phyloP scores from a whole-genome alignment of 2,113 vertebrate species.

The Falcunculus frontatus region DNA sequence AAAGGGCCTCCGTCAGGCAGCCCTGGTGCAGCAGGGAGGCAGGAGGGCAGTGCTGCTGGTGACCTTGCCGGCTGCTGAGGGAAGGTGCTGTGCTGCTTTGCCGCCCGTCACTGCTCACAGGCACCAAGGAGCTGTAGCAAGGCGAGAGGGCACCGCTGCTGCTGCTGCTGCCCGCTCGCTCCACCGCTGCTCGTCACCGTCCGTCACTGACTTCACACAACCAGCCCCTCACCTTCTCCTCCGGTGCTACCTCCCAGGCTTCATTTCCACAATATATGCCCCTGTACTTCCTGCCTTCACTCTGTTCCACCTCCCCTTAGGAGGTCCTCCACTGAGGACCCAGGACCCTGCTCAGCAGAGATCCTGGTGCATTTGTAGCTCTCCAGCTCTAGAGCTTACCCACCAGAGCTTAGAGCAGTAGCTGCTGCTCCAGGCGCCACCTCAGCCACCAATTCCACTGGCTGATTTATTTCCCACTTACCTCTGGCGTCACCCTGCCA shows the following conservation, averaged over 20 bases:
- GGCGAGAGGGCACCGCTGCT: not conserved
- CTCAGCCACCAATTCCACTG: not conserved
- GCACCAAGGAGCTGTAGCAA: not conserved
- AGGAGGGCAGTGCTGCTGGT: not conserved
- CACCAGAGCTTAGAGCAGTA: not conserved
- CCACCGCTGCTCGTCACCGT: not conserved
- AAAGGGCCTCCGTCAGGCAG: not conserved
- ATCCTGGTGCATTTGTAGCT: not conserved
- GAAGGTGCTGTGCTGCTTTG: not conserved
- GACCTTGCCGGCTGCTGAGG: not conserved
- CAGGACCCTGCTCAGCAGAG: not conserved
- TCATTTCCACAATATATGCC: not conserved
- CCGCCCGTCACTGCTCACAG: not conserved
- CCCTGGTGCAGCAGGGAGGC: not conserved
- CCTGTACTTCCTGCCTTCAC: not conserved
- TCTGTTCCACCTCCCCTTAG: not conserved
- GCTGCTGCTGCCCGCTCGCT: not conserved
- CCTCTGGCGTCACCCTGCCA: not conserved
- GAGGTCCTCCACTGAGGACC: fast-evolving
- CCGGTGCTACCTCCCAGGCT: not conserved
- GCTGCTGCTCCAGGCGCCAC: not conserved
- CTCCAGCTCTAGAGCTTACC: not conserved
- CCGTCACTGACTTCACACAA: not conserved
- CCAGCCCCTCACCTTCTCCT: not conserved
- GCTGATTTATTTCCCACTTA: not conserved